phyloP scores from a whole-genome alignment of 2,888 invertebrate species.

The Schizaphis graminum region DNA sequence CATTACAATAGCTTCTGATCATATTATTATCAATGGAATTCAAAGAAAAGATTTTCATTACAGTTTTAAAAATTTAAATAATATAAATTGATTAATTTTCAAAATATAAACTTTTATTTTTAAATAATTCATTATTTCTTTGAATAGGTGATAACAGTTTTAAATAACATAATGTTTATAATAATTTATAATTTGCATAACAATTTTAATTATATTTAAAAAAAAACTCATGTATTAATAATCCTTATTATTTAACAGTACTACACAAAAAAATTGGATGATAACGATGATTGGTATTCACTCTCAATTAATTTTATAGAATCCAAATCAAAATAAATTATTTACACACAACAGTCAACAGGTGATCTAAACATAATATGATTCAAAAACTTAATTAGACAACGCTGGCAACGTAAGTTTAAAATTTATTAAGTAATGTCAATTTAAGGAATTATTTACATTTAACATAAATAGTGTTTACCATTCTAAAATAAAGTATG shows the following conservation, averaged over 20 bases:
- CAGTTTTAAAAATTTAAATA: background rate
- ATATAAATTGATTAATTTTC: background rate
- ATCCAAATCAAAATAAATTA: background rate
- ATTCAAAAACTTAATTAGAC: background rate
- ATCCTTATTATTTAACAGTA: background rate
- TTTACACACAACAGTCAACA: background rate
- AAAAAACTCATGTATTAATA: background rate
- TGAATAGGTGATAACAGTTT: background rate
- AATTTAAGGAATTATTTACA: background rate
- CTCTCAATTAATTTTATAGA: background rate
- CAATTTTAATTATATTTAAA: background rate
- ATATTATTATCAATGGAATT: background rate
- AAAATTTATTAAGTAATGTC: background rate
- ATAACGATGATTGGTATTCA: background rate
- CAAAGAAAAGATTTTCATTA: background rate
- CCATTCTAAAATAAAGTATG: background rate
- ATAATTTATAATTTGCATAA: background rate
- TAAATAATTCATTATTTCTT: background rate
- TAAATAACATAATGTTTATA: background rate
- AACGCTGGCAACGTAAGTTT: too few species aligned
- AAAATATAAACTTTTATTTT: background rate
- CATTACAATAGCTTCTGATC: background rate
- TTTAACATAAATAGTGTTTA: background rate
- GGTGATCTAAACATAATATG: background rate
- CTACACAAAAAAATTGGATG: background rate